Base-by-base conservation (phyloP, 2,888 invertebrate species). In the Catocala fraxini region DNA sequence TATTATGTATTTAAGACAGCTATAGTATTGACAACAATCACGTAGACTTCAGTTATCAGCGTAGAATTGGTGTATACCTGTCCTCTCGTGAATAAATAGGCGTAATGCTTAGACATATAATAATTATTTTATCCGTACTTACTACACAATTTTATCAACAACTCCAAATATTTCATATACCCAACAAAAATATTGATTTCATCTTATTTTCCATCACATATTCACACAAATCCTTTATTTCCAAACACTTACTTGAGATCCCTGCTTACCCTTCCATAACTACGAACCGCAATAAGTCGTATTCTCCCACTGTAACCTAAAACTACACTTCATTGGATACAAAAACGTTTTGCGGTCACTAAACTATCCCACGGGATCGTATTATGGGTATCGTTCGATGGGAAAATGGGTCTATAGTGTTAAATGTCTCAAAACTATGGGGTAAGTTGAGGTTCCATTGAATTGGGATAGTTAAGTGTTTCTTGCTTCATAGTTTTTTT, bases 351-450 rank as follows among this genome's bases (percentile, higher is more conserved):
- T 77, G 77, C 53, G 77, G 77, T 75, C 73, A 72, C 61, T 45
- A 47, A 45, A 63, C 51, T 62, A 65, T 80, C 80, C 75, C 80
- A 81, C 78, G 81, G 73, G 78, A 60, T 80, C 68, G 51, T 51
- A 56, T 76, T 79, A 71, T 73, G 53, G 56, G 60, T 65, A 54
- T 59, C 71, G 65, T 35, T 63, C 60, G 35, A 69, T 76, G 77
- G 65, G 77, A 70, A 67, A 69, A 63, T 72, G 56, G 70, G 62
- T 46, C 55, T 45, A 59, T 53, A 52, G 60, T 57, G 63, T 58
- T 59, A 46, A 56, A 51, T 42, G 35, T 11, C 35, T 56, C 15
- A 51, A 46, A 42, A 52, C 41, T 52, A 51, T 35, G 12, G n/a
- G 13, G 48, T 48, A 12, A 13, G 46, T 39, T 12, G 9, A 35